phyloP scores from a whole-genome alignment of 2,797 vertebrate genomes.

The Buceros bicornis region DNA sequence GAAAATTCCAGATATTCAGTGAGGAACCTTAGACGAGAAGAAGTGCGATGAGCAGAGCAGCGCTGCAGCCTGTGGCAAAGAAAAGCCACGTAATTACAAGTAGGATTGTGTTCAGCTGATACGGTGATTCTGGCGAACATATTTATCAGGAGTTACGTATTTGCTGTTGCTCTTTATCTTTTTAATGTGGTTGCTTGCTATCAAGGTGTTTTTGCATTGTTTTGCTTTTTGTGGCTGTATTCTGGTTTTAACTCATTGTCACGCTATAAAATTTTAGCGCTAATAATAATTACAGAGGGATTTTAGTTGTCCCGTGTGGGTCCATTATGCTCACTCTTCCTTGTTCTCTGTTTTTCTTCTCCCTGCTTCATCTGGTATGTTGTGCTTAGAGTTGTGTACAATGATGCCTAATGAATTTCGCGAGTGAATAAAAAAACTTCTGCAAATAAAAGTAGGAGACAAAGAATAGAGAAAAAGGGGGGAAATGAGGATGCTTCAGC shows the following conservation, averaged over 20 bases:
- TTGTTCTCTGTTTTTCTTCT: not conserved
- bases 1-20: conserved; percentile 9
- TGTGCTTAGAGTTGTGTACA: conserved; percentile 10
- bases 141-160: not conserved
- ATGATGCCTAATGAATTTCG: conserved; percentile 24
- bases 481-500: not conserved
- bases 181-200: not conserved
- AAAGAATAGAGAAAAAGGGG: not conserved
- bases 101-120: not conserved
- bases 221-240: not conserved
- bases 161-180: not conserved
- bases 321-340: not conserved
- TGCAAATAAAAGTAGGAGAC: not conserved
- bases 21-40: not conserved
- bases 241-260: not conserved
- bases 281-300: conserved; percentile 1
- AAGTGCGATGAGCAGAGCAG: not conserved
- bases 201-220: not conserved
- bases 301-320: conserved; percentile 5
- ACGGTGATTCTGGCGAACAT: not conserved
- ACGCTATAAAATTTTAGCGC: not conserved
- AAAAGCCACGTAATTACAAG: not conserved
- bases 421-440: not conserved
- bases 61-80: not conserved
- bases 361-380: not conserved